Conservation (phyloP, 2,113 vertebrate genomes). For the Scopus umbretta region DNA sequence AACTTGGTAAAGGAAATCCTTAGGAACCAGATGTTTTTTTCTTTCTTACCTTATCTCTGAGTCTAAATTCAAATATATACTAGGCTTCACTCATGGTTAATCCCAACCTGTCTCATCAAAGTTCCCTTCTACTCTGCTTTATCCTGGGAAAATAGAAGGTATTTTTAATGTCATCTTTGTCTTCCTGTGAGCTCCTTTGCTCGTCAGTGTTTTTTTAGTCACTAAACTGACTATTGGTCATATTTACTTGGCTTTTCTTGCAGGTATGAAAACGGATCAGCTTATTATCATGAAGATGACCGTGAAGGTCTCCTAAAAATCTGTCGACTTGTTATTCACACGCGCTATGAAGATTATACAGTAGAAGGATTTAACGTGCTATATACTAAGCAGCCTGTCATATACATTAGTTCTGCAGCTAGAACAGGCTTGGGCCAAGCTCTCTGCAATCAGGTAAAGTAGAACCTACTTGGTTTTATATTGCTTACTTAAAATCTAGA, state of each 20-base stretch:
- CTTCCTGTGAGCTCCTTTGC: background rate
- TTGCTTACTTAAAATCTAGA: background rate
- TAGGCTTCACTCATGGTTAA: too few relatives aligned
- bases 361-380: constrained; percentile 86
- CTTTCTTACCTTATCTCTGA: too few relatives aligned
- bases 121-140: background rate
- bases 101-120: background rate
- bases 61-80: too few relatives aligned
- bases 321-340: constrained; percentile 89
- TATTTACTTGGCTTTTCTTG: background rate
- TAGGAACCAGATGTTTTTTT: too few relatives aligned
- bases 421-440: constrained; percentile 90
- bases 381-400: constrained; percentile 81
- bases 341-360: constrained; percentile 87
- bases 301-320: constrained; percentile 90
- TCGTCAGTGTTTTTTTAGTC: background rate
- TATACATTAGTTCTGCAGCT: constrained; percentile 91
- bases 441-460: constrained; percentile 89
- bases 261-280: constrained; percentile 96
- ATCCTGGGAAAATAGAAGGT: background rate
- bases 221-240: background rate
- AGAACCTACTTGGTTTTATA: background rate
- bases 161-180: background rate
- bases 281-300: constrained; percentile 94
- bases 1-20: too few relatives aligned